Evolutionary conservation across 2,797 vertebrate species (phyloP).

Genomic region (Lepus oiostolus): DNA sequence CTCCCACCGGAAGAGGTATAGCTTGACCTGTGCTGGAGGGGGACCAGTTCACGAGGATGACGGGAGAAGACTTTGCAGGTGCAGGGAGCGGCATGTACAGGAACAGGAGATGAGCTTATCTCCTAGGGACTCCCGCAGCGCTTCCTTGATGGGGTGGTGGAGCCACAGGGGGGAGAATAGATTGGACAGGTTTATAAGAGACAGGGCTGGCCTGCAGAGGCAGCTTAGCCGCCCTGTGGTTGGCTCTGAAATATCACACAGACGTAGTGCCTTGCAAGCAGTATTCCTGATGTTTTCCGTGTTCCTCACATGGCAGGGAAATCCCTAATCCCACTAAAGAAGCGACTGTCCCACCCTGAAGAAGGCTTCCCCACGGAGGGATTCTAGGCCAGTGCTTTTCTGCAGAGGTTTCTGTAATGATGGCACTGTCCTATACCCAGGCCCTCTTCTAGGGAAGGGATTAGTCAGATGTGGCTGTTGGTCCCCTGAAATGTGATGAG

Average conservation of each 20-base stretch:
- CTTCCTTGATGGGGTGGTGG: neutral
- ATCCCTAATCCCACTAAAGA: neutral
- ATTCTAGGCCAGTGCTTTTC: neutral
- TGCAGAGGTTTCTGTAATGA: neutral
- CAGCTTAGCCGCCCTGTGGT: neutral
- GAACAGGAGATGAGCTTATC: neutral
- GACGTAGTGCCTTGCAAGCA: neutral
- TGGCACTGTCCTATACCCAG: neutral
- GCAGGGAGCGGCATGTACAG: neutral
- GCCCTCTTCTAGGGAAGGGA: too few relatives aligned
- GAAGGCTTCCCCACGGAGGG: neutral
- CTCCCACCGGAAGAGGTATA: neutral
- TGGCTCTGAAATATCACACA: neutral
- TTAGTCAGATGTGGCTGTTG: neutral
- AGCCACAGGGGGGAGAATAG: neutral
- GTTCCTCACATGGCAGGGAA: neutral
- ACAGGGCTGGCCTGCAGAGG: neutral
- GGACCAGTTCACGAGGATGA: neutral
- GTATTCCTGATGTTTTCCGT: neutral
- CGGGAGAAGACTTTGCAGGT: neutral
- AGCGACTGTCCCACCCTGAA: neutral
- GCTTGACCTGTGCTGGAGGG: neutral
- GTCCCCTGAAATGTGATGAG: neutral
- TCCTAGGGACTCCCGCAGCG: neutral
- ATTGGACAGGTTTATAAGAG: neutral